Base-by-base conservation (phyloP, 2,888 invertebrate genomes). In the Melolontha melolontha region DNA sequence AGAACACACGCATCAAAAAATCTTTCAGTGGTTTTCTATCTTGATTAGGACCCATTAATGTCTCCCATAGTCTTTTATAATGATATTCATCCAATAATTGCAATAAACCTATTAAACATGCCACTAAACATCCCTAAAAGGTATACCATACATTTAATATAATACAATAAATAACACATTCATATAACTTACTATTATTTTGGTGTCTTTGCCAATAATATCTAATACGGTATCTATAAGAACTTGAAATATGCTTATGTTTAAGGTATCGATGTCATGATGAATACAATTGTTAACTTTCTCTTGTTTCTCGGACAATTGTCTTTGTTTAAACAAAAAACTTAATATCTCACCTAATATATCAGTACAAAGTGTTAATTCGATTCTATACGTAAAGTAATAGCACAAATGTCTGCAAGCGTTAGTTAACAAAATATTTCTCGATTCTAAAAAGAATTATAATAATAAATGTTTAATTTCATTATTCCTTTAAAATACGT, bases 61-160 rank as follows among this genome's bases (percentile, higher is more conserved):
- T 92, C 76, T 94, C 94, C 92, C 96, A 95, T 50, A 96, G 85
- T 12, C 93, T 87, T 74, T 92, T 91, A 81, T 96, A 97, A 79
- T 97, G 96, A 29, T 91, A 91, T 72, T 95, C 94, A 74, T 93
- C 93, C 78, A 97, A 87, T 2, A 96, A 85, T 79, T 96, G 94
- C 78, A 97, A 86, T 49, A 95, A 87, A 0, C 95, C 95, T 22
- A 96, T 87, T 14, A 97, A 85, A 78, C 94, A 95, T 0, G 95
- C 92, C 10, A 97, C 95, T 81, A 97, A 86, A 73, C 92, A 91
- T 2, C 95, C 92, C 92, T 92, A 81, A 51, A 84, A 80, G 66
- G 17, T 8, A 39, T 51, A 42, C 42, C 64, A 17, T 54, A 14
- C 63, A 63, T 14, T 22, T 57, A n/a, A 49, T 14, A 16, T 10